Base-by-base conservation (phyloP, 2,797 vertebrate genomes). In the Galagoides demidoff region DNA sequence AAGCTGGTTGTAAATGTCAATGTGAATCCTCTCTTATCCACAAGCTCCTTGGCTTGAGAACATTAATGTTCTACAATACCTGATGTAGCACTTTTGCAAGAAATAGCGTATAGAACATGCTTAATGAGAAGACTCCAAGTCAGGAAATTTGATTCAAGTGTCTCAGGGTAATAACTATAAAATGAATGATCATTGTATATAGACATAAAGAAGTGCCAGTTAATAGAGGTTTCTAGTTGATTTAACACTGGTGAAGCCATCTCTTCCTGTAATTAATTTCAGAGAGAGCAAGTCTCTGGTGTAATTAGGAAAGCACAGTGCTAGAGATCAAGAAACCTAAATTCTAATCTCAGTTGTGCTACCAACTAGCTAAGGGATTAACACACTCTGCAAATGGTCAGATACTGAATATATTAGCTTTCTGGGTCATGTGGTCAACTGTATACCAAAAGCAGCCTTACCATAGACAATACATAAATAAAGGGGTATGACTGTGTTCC, bases 1-100 rank as follows among this genome's bases (percentile, higher is more conserved):
- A 97, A 97, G 96, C 88, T 96, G 92, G 85, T 92, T 89, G 82
- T 95, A 97, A 97, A 97, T 97, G 96, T 97, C 97, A 97, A 1
- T 66, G 45, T 37, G 64, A 97, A 95, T 95, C 85, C 88, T 96
- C 97, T 96, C 92, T 96, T 95, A 95, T 93, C 83, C 70, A 81
- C 96, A 95, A 95, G 90, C 95, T 97, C 95, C 95, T 93, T 23
- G 74, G 52, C 49, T 66, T 94, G 34, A 89, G 78, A 96, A 92
- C 74, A 68, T 87, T 93, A 64, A 66, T 90, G 73, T 95, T 94
- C 76, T 55, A 64, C 52, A 76, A 92, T 71, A 90, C 85, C 52
- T 16, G 1, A 79, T 85, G 95, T 96, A 96, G 52, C 82, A 83
- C 93, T 97, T 97, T 89, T 1, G 0, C 95, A 90, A 95, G n/a